phyloP scores from a whole-genome alignment of 2,797 vertebrate species.

The Coccyzus lansbergi region DNA sequence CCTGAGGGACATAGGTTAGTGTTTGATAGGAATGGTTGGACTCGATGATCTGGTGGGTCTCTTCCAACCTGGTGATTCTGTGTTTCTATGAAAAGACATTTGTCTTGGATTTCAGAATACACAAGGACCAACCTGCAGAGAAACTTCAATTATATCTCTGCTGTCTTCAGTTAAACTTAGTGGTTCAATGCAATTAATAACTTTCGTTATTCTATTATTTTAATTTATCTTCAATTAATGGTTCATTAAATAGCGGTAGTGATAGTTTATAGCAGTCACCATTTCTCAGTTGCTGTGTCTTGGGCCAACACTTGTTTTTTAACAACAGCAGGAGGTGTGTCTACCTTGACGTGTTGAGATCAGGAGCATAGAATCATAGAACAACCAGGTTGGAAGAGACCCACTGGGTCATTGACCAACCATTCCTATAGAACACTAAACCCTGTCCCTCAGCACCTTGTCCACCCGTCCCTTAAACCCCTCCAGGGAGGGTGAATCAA shows the following conservation, averaged over 20 bases:
- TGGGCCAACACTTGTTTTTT: not conserved
- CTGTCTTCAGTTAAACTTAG: not conserved
- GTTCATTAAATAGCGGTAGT: not conserved
- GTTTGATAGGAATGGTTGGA: too few relatives aligned
- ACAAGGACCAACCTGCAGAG: not conserved
- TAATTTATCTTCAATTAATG: not conserved
- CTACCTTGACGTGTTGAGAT: not conserved
- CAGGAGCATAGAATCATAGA: not conserved
- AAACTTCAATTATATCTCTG: not conserved
- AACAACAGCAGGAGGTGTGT: not conserved
- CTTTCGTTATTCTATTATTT: too few relatives aligned
- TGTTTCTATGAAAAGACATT: too few relatives aligned
- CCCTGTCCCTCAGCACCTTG: too few relatives aligned
- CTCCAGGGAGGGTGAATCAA: too few relatives aligned
- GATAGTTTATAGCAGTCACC: not conserved
- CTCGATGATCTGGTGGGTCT: too few relatives aligned
- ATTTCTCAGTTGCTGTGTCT: not conserved
- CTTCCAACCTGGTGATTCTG: too few relatives aligned
- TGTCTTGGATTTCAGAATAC: not conserved
- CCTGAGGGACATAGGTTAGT: too few relatives aligned
- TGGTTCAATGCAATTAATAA: not conserved
- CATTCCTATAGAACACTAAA: too few relatives aligned
- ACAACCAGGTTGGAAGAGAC: too few relatives aligned
- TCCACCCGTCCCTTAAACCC: too few relatives aligned
- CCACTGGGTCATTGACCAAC: too few relatives aligned